Conservation (phyloP, 2,888 invertebrate species). For the Prenolepis imparis region DNA sequence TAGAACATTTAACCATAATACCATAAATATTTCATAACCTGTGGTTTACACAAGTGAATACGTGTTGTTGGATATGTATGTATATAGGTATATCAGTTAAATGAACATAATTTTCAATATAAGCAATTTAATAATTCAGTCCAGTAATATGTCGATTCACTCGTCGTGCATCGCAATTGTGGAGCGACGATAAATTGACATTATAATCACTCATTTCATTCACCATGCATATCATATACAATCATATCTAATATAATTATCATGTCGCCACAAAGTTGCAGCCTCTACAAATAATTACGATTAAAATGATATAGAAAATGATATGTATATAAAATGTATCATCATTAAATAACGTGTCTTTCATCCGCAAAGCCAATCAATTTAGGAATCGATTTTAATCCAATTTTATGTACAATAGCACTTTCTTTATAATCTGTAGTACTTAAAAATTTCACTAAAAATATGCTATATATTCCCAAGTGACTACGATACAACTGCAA, state of each 20-base stretch:
- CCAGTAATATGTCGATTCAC: constrained; percentile 25
- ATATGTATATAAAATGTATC: not conserved
- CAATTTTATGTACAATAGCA: not conserved
- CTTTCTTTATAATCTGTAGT: not conserved
- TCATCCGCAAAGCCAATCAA: not conserved
- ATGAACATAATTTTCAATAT: constrained; percentile 38
- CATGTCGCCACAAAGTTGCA: not conserved
- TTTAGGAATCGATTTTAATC: not conserved
- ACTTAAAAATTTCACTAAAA: not conserved
- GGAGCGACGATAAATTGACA: constrained; percentile 21
- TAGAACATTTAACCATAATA: constrained; percentile 27
- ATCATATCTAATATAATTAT: constrained; percentile 26
- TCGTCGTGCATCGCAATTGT: constrained; percentile 35
- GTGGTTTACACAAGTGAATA: constrained; percentile 1
- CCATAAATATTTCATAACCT: constrained; percentile 31
- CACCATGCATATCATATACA: constrained; percentile 8
- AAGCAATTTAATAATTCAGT: constrained; percentile 44
- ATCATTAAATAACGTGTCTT: not conserved
- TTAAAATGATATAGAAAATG: constrained; percentile 21
- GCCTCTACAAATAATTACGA: not conserved
- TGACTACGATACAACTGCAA: not conserved
- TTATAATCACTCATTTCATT: constrained; percentile 36
- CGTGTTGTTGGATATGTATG: not conserved
- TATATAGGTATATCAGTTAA: constrained; percentile 14
- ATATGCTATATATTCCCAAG: not conserved